Percentiles rank a stretch among this genome's conserved stretches.
These are phyloP conservation scores for Peromyscus eremicus DNA, from an alignment of 2,797 vertebrate species.

Conservation along the genomic window DNA sequence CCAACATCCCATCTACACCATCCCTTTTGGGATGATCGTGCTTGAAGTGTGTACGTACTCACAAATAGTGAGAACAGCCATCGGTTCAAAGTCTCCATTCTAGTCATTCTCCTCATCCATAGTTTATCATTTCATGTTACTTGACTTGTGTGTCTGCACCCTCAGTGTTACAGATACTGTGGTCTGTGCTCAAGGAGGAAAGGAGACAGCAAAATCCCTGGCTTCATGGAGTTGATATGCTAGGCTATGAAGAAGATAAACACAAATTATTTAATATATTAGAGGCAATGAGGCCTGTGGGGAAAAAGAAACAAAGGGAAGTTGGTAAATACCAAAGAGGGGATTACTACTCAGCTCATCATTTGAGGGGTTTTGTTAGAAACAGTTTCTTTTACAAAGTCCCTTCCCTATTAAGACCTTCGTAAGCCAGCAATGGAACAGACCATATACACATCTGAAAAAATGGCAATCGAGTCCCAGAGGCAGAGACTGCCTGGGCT, in stretches of 20 bases:
- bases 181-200: not conserved
- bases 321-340: not conserved
- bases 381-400: not conserved
- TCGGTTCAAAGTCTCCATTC: constrained; percentile 6
- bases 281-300: not conserved
- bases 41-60: not conserved
- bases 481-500: not conserved
- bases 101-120: not conserved
- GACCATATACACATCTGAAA: not conserved
- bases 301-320: not conserved
- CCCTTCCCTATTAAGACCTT: constrained; percentile 33
- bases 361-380: not conserved
- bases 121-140: constrained; percentile 17
- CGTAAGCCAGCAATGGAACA: not conserved
- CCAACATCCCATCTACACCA: not conserved
- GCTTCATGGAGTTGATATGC: not conserved
- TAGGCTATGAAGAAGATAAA: not conserved
- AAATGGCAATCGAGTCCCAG: not conserved
- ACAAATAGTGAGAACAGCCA: not conserved
- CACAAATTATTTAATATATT: not conserved
- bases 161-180: not conserved
- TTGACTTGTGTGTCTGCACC: not conserved
- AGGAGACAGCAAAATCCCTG: not conserved
- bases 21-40: not conserved
- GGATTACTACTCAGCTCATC: not conserved